These are phyloP conservation scores for Pteria penguin DNA, from an alignment of 2,888 invertebrate genomes.

Conservation along the genomic window DNA sequence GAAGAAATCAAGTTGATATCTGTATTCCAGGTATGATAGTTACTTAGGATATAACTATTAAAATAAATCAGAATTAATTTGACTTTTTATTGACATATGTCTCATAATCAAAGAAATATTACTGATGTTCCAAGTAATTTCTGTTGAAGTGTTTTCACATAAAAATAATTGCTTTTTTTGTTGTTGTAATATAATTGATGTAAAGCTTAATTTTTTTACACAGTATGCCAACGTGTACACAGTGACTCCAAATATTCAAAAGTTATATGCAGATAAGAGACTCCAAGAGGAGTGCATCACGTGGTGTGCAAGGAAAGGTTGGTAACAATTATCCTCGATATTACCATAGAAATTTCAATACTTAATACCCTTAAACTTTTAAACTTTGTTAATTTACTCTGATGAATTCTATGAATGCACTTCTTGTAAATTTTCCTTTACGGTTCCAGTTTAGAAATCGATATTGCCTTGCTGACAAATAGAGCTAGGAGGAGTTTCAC, in stretches of 20 bases:
- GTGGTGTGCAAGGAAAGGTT: slow-evolving; percentile 86
- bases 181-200: background rate
- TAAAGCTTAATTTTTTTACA: slow-evolving; percentile 37
- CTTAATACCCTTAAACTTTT: no score
- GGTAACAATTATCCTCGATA: no score
- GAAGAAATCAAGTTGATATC: slow-evolving; percentile 56
- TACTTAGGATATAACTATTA: no score
- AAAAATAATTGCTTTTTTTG: background rate
- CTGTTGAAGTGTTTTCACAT: background rate
- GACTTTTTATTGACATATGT: no score
- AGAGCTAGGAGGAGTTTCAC: no score
- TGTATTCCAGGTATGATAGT: slow-evolving; percentile 81
- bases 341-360: no score
- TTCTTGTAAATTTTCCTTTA: no score
- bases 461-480: no score
- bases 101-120: background rate
- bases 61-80: no score
- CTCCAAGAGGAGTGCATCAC: slow-evolving; percentile 88
- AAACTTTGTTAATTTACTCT: no score
- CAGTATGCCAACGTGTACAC: slow-evolving; percentile 93
- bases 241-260: slow-evolving; percentile 87
- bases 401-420: no score
- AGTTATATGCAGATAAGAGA: slow-evolving; percentile 85
- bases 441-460: no score
- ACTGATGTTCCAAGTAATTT: background rate